Base-by-base conservation (phyloP, 2,797 vertebrate genomes). In the Hypotaenidia okinawae region DNA sequence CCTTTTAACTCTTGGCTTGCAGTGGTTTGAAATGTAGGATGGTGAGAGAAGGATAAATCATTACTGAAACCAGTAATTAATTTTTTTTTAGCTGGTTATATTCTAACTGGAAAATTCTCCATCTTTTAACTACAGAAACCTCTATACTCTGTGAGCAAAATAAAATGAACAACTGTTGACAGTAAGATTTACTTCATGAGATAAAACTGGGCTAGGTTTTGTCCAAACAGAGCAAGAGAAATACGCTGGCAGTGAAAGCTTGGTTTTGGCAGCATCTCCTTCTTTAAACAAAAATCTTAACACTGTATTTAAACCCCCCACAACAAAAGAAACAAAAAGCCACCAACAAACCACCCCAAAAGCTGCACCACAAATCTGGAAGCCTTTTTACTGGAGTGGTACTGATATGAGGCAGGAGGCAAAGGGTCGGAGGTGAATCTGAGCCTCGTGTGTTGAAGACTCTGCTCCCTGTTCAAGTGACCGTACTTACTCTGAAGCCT, bases 241-340 rank as follows among this genome's bases (percentile, higher is more conserved):
- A 35, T 57, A 21, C 5, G 30, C 45, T 58, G 45, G 27, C 84
- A 28, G 16, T 9, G 52, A 66, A 76, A 41, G 30, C 54, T 45
- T 79, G 15, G 6, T 61, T 72, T 70, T 68, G 51, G 57, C 41
- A 45, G 24, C 55, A 23, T 63, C n/a, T 62, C 37, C 30, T 61
- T 37, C 15, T 35, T 75, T 67, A 47, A 32, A 49, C 22, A 61
- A 61, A 33, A 55, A 13, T 49, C 41, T 59, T 64, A 11, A 13
- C 3, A 2, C 15, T 2, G 2, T 45, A 23, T 63, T 74, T 66
- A 23, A 59, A 55, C 16, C 7, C 1, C 7, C 13, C 8, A 10
- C 30, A 47, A 19, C 17, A 35, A 39, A 45, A 23, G 6, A 37
- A 5, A 51, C 49, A 51, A 51, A 52, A 51, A 24, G 18, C 49